These are phyloP conservation scores for Eciton burchellii DNA, from an alignment of 1,140 invertebrate species.

Conservation along the genomic window DNA sequence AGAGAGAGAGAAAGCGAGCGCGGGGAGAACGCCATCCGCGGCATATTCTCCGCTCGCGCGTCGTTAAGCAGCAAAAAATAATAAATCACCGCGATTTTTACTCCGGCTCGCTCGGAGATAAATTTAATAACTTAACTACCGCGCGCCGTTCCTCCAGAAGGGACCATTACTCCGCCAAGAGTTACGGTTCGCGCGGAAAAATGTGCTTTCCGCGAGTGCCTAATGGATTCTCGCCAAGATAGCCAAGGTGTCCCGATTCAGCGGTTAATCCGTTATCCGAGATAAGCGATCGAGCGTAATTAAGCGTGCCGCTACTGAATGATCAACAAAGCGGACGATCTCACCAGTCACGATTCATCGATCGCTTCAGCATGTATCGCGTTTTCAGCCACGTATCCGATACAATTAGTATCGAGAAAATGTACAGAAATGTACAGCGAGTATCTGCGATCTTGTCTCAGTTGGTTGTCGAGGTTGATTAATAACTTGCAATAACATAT, in stretches of 20 bases:
- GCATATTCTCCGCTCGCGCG: constrained; percentile 81
- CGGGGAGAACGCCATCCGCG: constrained; percentile 49
- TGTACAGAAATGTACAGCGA: too few species aligned
- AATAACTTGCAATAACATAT: too few species aligned
- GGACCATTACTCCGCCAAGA: constrained; percentile 50
- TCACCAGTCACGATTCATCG: too few species aligned
- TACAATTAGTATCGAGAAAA: too few species aligned
- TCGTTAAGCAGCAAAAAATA: constrained; percentile 84
- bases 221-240: constrained; percentile 43
- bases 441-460: too few species aligned
- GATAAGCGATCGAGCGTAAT: too few species aligned
- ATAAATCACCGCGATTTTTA: constrained; percentile 82
- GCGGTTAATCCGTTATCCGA: background rate
- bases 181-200: constrained; percentile 48
- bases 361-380: too few species aligned
- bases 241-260: background rate
- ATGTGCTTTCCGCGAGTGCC: constrained; percentile 34
- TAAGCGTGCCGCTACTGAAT: background rate
- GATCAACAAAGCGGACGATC: background rate
- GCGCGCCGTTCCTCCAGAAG: constrained; percentile 65
- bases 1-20: constrained; percentile 20
- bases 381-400: too few species aligned
- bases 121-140: constrained; percentile 84
- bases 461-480: too few species aligned
- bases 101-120: constrained; percentile 77